These are phyloP conservation scores for Phalacrocorax brasilianus DNA, from an alignment of 2,113 vertebrate genomes.

Conservation along the genomic window DNA sequence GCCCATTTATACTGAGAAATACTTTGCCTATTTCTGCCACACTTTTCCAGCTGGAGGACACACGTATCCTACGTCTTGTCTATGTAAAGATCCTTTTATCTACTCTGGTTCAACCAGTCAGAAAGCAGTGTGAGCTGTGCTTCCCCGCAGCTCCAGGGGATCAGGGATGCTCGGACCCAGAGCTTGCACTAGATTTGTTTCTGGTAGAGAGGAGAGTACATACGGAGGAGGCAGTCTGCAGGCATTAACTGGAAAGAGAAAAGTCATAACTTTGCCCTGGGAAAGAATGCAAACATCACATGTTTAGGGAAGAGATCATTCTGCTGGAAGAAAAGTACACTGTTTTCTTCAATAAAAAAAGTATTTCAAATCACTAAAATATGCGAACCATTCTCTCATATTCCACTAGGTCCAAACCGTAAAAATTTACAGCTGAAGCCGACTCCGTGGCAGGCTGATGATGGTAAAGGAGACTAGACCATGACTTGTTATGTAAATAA, in stretches of 20 bases:
- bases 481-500: constrained; percentile 60
- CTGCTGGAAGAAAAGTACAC: not conserved
- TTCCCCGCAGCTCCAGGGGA: not conserved
- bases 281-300: not conserved
- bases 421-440: constrained; percentile 40
- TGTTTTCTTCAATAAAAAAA: not conserved
- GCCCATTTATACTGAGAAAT: not conserved
- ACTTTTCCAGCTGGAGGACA: not conserved
- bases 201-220: not conserved
- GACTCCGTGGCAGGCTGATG: not conserved
- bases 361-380: not conserved
- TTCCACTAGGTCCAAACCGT: not conserved
- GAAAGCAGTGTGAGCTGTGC: not conserved
- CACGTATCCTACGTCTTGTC: not conserved
- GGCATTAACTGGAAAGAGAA: not conserved
- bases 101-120: not conserved
- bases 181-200: not conserved
- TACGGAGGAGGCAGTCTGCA: not conserved
- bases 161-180: not conserved
- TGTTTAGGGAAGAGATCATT: not conserved
- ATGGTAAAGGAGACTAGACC: constrained; percentile 16
- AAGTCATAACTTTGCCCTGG: not conserved
- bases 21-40: not conserved
- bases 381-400: not conserved
- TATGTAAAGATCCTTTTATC: not conserved